Conservation (phyloP, 2,113 vertebrate genomes). For the Callocephalon fimbriatum region DNA sequence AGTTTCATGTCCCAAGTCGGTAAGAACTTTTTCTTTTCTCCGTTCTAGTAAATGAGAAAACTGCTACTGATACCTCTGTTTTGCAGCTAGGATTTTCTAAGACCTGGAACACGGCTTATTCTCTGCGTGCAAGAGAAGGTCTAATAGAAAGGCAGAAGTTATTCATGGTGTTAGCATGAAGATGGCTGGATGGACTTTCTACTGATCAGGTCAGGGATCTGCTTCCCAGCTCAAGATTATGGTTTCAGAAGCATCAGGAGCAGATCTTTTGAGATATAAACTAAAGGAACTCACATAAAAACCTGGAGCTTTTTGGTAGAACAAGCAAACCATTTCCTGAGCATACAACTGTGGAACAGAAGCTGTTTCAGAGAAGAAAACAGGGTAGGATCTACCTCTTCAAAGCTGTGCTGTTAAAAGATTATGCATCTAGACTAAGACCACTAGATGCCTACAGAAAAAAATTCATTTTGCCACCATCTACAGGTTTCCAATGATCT, state of each 20-base stretch:
- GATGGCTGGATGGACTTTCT: neutral
- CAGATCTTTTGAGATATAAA: neutral
- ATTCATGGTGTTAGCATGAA: neutral
- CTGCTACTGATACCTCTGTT: neutral
- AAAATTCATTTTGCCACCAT: neutral
- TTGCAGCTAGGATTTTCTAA: neutral
- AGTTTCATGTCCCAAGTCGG: neutral
- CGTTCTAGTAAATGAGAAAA: neutral
- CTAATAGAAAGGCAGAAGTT: neutral
- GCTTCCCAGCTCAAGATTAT: neutral
- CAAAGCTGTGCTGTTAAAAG: neutral
- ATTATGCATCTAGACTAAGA: neutral
- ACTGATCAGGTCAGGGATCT: neutral
- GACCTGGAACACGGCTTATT: neutral
- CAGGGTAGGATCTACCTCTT: neutral
- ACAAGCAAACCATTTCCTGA: neutral
- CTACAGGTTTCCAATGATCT: neutral
- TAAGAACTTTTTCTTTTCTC: neutral
- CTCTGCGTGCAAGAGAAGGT: neutral
- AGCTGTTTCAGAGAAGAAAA: neutral
- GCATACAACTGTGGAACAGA: neutral
- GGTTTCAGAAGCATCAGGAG: neutral
- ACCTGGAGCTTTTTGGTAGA: neutral
- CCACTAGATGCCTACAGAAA: neutral
- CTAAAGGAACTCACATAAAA: neutral